These are phyloP conservation scores for Centroberyx gerrardi DNA, from an alignment of 2,797 vertebrate species.

Conservation along the genomic window DNA sequence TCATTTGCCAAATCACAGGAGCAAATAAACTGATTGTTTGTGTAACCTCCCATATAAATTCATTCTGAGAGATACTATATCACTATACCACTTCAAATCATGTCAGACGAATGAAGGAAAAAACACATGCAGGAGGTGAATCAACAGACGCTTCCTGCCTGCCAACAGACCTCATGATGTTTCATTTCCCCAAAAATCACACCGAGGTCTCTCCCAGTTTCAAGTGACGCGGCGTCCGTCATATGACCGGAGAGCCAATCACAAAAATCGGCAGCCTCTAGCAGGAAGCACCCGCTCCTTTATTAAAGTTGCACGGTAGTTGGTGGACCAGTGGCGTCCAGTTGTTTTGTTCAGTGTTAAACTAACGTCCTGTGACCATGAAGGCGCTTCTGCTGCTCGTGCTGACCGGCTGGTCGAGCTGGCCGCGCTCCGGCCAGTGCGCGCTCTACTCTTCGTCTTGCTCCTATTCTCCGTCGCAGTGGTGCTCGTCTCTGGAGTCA, in stretches of 20 bases:
- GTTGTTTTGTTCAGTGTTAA: fast-evolving
- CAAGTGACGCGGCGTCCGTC: slow-evolving; percentile 58
- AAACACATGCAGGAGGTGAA: no score
- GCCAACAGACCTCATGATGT: background rate
- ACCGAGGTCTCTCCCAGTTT: slow-evolving; percentile 5
- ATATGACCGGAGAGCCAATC: slow-evolving; percentile 68
- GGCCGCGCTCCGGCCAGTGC: background rate
- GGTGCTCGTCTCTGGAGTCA: slow-evolving; percentile 82
- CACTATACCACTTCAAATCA: no score
- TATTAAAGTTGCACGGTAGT: slow-evolving; percentile 41
- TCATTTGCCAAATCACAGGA: no score
- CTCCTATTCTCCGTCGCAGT: slow-evolving; percentile 68
- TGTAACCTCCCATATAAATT: no score
- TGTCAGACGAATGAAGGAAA: no score
- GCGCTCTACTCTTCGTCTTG: slow-evolving; percentile 51
- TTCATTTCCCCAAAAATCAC: background rate
- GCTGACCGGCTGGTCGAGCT: slow-evolving; percentile 32
- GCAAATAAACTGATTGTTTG: no score
- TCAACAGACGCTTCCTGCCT: no score
- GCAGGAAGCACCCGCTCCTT: background rate
- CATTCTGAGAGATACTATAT: no score
- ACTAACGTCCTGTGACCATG: slow-evolving; percentile 41
- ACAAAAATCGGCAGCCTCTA: slow-evolving; percentile 4
- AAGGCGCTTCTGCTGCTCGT: slow-evolving; percentile 56
- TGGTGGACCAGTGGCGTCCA: background rate